phyloP scores from a whole-genome alignment of 2,113 vertebrate genomes.

The Turdus rufiventris region DNA sequence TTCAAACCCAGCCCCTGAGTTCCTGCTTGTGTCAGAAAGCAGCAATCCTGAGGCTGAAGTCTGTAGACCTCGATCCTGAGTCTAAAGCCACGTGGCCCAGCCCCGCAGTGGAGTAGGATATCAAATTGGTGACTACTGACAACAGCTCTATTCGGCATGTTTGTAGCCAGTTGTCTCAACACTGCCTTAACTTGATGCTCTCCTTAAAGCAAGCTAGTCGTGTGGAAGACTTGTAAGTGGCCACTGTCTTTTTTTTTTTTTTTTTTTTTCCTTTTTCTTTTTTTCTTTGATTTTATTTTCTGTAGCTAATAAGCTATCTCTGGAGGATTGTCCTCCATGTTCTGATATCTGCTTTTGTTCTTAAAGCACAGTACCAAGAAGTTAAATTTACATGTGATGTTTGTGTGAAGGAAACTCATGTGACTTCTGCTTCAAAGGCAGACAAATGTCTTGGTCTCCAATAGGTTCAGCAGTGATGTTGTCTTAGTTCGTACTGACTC shows the following conservation, averaged over 20 bases:
- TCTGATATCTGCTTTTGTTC: conserved; percentile 64
- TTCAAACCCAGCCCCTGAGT: neutral
- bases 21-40: conserved; percentile 10
- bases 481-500: conserved; percentile 53
- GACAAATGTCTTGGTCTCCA: conserved; percentile 45
- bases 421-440: conserved; percentile 54
- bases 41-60: conserved; percentile 10
- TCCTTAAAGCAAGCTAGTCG: conserved; percentile 56
- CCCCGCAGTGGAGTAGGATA: neutral
- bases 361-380: conserved; percentile 68
- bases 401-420: conserved; percentile 60
- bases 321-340: conserved; percentile 45
- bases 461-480: conserved; percentile 50
- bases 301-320: conserved; percentile 61
- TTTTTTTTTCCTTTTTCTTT: neutral
- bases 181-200: conserved; percentile 64
- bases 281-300: neutral
- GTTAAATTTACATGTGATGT: conserved; percentile 59
- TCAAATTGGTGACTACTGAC: conserved; percentile 54
- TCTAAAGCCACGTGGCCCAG: neutral
- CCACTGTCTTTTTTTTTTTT: conserved; percentile 36
- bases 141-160: conserved; percentile 46
- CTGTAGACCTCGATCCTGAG: neutral
- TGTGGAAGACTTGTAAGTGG: conserved; percentile 66
- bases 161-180: conserved; percentile 58